These are phyloP conservation scores for Cataglyphis altisquamis DNA, from an alignment of 2,888 invertebrate genomes.

Conservation along the genomic window DNA sequence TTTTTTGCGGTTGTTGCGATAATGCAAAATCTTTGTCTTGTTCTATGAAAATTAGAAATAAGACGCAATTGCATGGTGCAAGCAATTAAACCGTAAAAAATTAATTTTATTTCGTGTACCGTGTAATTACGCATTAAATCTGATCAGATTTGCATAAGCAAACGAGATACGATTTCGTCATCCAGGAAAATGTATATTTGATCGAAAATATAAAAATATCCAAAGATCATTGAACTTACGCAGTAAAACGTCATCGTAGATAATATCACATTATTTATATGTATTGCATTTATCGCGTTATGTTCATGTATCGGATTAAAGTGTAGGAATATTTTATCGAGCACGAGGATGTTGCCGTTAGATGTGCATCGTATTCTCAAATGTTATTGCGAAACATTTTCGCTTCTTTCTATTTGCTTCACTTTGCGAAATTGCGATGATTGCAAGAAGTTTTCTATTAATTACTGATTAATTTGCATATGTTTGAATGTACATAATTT, in stretches of 20 bases:
- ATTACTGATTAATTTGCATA: slow-evolving; percentile 6
- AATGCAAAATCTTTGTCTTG: neutral
- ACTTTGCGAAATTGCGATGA: slow-evolving; percentile 1
- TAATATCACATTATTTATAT: slow-evolving; percentile 24
- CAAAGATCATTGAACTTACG: slow-evolving; percentile 22
- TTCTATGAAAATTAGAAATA: neutral
- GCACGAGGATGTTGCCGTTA: neutral
- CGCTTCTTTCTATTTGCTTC: neutral
- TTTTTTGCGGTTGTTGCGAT: neutral
- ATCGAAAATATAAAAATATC: neutral
- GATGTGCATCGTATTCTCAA: slow-evolving; percentile 36
- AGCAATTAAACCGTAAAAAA: neutral
- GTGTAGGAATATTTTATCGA: slow-evolving; percentile 25
- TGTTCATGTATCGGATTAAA: slow-evolving; percentile 24
- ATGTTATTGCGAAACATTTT: slow-evolving; percentile 14
- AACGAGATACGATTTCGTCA: slow-evolving; percentile 15
- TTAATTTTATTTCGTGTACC: neutral
- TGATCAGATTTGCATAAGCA: slow-evolving; percentile 13
- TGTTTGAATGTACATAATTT: neutral
- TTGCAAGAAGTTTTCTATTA: neutral
- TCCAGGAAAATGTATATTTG: neutral
- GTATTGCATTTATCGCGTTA: slow-evolving; percentile 15
- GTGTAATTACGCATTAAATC: neutral
- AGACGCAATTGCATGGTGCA: neutral
- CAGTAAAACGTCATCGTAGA: neutral